These are phyloP conservation scores for Stichodactyla mertensii DNA, from an alignment of 64 coral and sea anemone genomes.

Conservation along the genomic window DNA sequence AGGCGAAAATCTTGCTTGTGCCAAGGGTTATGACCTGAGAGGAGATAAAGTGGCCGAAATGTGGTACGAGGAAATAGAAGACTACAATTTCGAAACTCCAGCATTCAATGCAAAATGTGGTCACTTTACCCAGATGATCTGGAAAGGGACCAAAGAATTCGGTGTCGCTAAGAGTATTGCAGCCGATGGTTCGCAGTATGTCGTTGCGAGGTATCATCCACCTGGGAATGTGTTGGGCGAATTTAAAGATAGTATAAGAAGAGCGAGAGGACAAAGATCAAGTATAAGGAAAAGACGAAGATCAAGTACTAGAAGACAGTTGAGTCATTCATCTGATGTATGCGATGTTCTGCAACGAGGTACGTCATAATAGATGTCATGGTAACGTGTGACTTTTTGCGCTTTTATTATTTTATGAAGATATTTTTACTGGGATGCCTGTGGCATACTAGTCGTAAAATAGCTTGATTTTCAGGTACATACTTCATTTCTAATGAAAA, in stretches of 20 bases:
- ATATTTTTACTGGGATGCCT: too few relatives aligned
- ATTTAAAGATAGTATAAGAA: constrained; percentile 75
- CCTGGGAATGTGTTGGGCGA: constrained; percentile 75
- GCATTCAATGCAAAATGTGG: constrained; percentile 81
- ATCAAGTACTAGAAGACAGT: constrained; percentile 49
- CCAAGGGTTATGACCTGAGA: constrained; percentile 38
- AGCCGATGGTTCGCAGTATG: constrained; percentile 61
- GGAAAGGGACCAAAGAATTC: constrained; percentile 55
- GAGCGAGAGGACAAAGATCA: constrained; percentile 47
- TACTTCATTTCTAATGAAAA: too few relatives aligned
- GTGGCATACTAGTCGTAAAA: too few relatives aligned
- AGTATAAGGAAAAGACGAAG: constrained; percentile 53
- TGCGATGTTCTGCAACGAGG: not conserved
- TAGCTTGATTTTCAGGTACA: too few relatives aligned
- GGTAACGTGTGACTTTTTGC: not conserved
- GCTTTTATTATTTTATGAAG: not conserved
- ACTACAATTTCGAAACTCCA: constrained; percentile 81
- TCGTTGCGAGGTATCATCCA: constrained; percentile 71
- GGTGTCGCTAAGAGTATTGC: constrained; percentile 59
- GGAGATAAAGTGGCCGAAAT: constrained; percentile 62
- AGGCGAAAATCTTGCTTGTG: constrained; percentile 58
- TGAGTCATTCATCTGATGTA: constrained; percentile 9
- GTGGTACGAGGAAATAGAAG: constrained; percentile 81
- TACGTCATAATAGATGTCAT: not conserved
- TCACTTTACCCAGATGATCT: constrained; percentile 81